A percentile compares a stretch with the other conserved stretches of the same genome.
These are phyloP conservation scores for Cantharis rustica DNA, from an alignment of 2,888 invertebrate species.

Conservation along the genomic window DNA sequence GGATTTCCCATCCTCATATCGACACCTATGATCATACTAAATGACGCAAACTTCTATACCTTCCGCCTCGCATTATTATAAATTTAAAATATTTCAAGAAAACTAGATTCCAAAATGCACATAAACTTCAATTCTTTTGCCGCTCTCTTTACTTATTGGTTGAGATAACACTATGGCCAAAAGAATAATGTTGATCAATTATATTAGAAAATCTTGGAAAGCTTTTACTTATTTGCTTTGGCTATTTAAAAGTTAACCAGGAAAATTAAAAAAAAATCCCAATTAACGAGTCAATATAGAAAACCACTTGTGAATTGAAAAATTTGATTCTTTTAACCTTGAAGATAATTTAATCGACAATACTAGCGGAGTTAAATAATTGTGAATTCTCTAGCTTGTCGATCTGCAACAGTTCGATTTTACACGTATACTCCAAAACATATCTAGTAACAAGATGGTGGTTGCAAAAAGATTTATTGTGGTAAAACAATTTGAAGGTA, in stretches of 20 bases:
- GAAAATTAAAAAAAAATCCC: background rate
- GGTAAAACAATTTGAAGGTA: constrained; percentile 66
- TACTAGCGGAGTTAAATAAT: background rate
- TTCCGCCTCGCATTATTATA: too few relatives aligned
- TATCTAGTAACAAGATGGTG: background rate
- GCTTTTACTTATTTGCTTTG: too few relatives aligned
- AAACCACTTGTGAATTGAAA: background rate
- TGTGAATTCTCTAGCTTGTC: background rate
- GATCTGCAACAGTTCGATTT: background rate
- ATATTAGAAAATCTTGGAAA: too few relatives aligned
- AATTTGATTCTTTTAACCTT: background rate
- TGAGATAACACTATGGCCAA: too few relatives aligned
- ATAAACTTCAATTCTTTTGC: too few relatives aligned
- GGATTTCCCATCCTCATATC: too few relatives aligned
- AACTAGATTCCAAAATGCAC: too few relatives aligned
- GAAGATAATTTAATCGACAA: background rate
- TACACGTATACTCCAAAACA: background rate
- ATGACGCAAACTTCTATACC: too few relatives aligned
- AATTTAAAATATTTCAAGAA: too few relatives aligned
- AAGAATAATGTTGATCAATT: too few relatives aligned
- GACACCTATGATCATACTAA: too few relatives aligned
- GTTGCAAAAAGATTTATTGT: constrained; percentile 67
- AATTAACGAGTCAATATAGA: background rate
- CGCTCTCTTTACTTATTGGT: too few relatives aligned
- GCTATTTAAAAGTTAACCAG: background rate